Conservation (phyloP, 64 coral and sea anemone genomes). For the Porites australiensis region DNA sequence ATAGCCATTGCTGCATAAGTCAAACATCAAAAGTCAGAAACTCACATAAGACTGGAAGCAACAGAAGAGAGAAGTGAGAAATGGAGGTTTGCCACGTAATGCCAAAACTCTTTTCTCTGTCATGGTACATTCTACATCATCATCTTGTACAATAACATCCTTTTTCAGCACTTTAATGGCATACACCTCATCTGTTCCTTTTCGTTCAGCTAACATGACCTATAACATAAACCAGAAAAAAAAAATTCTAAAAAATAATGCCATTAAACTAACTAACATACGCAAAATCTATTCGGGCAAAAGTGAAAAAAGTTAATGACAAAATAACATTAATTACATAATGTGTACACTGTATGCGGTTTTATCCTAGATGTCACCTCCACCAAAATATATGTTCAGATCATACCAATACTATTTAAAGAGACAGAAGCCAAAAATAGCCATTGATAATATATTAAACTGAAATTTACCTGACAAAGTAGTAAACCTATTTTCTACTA, state of each 20-base stretch:
- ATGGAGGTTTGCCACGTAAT: conserved; percentile 86
- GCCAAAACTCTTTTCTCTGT: conserved; percentile 96
- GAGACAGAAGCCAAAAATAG: too few relatives aligned
- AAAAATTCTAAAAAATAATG: not conserved
- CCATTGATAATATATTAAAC: too few relatives aligned
- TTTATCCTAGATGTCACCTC: too few relatives aligned
- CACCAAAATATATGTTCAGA: too few relatives aligned
- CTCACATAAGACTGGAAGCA: conserved; percentile 92
- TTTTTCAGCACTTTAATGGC: conserved; percentile 99
- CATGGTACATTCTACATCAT: conserved; percentile 99
- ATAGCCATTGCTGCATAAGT: too few relatives aligned
- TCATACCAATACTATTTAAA: too few relatives aligned
- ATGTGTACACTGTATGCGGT: too few relatives aligned
- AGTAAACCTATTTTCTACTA: too few relatives aligned
- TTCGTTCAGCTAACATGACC: conserved; percentile 97
- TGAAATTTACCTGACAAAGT: too few relatives aligned
- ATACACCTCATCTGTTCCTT: conserved; percentile 91
- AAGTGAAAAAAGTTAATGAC: not conserved
- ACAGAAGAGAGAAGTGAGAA: conserved; percentile 95
- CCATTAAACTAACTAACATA: not conserved
- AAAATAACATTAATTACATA: too few relatives aligned
- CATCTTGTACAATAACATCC: conserved; percentile 97
- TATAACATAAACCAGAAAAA: not conserved
- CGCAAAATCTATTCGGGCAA: not conserved
- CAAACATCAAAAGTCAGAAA: not conserved